Percentiles rank a stretch among this genome's conserved stretches.
phyloP scores from a whole-genome alignment of 2,113 vertebrate species.

The Camelus dromedarius region DNA sequence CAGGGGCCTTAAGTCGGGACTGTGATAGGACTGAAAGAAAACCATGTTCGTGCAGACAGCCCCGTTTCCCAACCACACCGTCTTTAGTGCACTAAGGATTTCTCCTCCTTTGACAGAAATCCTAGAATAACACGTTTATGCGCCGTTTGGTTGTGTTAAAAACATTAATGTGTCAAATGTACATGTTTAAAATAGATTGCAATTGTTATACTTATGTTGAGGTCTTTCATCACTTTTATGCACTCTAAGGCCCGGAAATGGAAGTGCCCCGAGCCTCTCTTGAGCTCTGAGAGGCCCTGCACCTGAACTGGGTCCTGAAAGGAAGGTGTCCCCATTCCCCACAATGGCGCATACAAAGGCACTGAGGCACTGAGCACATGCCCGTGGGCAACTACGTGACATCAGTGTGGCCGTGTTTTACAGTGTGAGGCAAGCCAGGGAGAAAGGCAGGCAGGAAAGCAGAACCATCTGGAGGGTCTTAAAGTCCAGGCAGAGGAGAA shows the following conservation, averaged over 20 bases:
- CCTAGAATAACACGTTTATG: neutral
- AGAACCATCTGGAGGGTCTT: neutral
- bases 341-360: neutral
- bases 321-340: neutral
- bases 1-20: neutral
- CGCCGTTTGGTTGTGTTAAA: neutral
- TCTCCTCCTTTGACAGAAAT: neutral
- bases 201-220: neutral
- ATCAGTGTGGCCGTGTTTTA: neutral
- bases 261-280: neutral
- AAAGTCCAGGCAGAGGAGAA: neutral
- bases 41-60: neutral
- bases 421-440: rapidly evolving
- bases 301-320: neutral
- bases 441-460: neutral
- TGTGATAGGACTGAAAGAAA: neutral
- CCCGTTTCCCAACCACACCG: neutral
- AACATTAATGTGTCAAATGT: neutral
- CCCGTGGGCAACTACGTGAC: rapidly evolving
- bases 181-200: neutral
- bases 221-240: neutral
- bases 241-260: too few species aligned
- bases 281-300: neutral
- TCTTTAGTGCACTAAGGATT: neutral
- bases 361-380: neutral